Evolutionary conservation across 1,140 invertebrate genomes (phyloP).

Genomic region (Drosophila prosaltans): DNA sequence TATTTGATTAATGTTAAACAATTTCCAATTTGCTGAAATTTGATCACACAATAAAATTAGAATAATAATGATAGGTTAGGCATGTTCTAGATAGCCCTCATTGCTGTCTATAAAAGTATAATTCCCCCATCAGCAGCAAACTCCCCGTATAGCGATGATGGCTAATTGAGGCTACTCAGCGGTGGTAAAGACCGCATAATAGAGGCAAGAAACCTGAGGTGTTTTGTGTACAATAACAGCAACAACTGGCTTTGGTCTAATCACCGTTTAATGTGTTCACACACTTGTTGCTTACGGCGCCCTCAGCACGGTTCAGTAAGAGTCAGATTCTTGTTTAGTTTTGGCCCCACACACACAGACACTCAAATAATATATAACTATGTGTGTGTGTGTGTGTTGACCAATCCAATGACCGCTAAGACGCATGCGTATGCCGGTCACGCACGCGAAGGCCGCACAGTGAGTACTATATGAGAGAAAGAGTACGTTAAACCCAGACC

Average conservation of each 20-base stretch:
- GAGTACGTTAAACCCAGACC: slow-evolving; percentile 59
- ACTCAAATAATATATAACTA: background rate
- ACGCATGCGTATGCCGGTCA: slow-evolving; percentile 66
- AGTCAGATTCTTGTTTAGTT: slow-evolving; percentile 8
- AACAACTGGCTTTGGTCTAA: slow-evolving; percentile 54
- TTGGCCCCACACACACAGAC: background rate
- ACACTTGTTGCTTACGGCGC: slow-evolving; percentile 76
- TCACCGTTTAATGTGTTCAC: slow-evolving; percentile 79
- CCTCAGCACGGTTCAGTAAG: slow-evolving; percentile 40
- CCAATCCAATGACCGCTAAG: slow-evolving; percentile 77
- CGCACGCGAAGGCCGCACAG: slow-evolving; percentile 74
- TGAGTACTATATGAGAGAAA: slow-evolving; percentile 58
- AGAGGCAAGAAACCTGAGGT: slow-evolving; percentile 20
- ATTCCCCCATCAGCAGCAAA: background rate
- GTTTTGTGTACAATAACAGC: slow-evolving; percentile 15
- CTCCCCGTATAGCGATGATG: slow-evolving; percentile 1
- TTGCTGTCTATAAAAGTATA: background rate
- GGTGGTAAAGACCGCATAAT: background rate
- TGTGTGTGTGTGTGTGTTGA: slow-evolving; percentile 28
- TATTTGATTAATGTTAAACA: background rate
- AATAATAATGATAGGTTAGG: slow-evolving; percentile 1
- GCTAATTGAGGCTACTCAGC: slow-evolving; percentile 11
- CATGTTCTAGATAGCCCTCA: slow-evolving; percentile 7
- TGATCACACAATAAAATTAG: background rate
- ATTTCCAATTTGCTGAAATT: background rate